Base-by-base conservation (phyloP, 2,888 invertebrate species). In the Balanococcus diminutus region DNA sequence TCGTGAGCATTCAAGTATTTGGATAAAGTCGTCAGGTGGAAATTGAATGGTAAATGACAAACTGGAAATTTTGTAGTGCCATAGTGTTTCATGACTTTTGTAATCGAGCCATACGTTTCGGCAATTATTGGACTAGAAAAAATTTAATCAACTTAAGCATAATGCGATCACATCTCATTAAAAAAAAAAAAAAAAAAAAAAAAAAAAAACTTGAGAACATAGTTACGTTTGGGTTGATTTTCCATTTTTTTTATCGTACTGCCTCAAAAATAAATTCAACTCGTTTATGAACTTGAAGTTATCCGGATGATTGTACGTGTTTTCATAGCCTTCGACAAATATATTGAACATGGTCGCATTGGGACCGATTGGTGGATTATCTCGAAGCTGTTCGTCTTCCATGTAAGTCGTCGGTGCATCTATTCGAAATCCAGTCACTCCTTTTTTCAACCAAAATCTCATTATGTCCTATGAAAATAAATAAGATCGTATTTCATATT, bases 21-120 rank as follows among this genome's bases (percentile, higher is more conserved):
- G 16, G 46, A 22, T 8, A 39, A 3, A 3, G 0, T 0, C 2
- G 85, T 28, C 11, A 87, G 31, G 9, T 22, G 46, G 14, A 87
- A 87, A 61, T 87, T 87, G 42, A 87, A 87, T 11, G 87, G 87
- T 32, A 81, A 5, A n/a, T 86, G 72, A 22, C 67, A 46, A 2
- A 83, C 83, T 9, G 31, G 56, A 0, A n/a, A 42, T 0, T 32
- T 42, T 31, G 11, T 11, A 8, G 72, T 84, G 0, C 86, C 87
- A 9, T 84, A 86, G 11, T 86, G 86, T 31, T 61, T 25, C 75
- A 51, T 86, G 16, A 84, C 39, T 3, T 19, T n/a, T 1, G 42
- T 0, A 4, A 42, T 31, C 0, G 6, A 0, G 2, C 84, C 32
- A 9, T 86, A 87, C 0, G 84, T 56, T 87, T 87, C 87, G 1